Base-by-base conservation (phyloP, 2,888 invertebrate species). In the Eupithecia vulgata region DNA sequence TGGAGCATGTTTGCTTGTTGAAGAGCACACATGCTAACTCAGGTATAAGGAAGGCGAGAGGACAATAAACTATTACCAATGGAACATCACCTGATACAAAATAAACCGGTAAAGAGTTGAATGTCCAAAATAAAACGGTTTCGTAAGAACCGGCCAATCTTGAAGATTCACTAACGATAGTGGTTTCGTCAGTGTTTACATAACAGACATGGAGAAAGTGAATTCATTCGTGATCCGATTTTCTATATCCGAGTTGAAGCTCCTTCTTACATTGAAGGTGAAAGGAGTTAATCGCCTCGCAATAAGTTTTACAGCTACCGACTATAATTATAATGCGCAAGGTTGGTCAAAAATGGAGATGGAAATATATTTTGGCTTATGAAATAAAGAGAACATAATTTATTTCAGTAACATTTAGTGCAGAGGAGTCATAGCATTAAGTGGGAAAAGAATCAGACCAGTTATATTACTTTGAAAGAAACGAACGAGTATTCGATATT, bases 111-210 rank as follows among this genome's bases (percentile, higher is more conserved):
- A 68, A 67, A 70, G 8, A 59, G 75, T 78, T 72, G 75, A 75
- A 76, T 76, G 72, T 70, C 72, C 77, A 73, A 77, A 77, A 72
- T 72, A 68, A 72, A 75, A 70, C 30, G 7, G 70, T 75, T 75
- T 72, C 70, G 70, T 67, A 75, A 75, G 70, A 75, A 72, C 74
- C 68, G 62, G 64, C 62, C 80, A 82, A 83, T 83, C 79, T 83
- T 73, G 76, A 76, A 81, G 81, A 84, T 84, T 83, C 83, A 75
- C 81, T 80, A 79, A 79, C 81, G 82, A 84, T 81, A 81, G 80
- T 79, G 78, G 81, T 85, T 85, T 83, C 82, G 81, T 76, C 81
- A 80, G 73, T 81, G 82, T 82, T 87, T 87, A 84, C 83, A 84
- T 87, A 87, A 87, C 79, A 78, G 77, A 76, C 83, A 67, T 65